phyloP scores from a whole-genome alignment of 2,888 invertebrate genomes.

The Drosophila emarginata region DNA sequence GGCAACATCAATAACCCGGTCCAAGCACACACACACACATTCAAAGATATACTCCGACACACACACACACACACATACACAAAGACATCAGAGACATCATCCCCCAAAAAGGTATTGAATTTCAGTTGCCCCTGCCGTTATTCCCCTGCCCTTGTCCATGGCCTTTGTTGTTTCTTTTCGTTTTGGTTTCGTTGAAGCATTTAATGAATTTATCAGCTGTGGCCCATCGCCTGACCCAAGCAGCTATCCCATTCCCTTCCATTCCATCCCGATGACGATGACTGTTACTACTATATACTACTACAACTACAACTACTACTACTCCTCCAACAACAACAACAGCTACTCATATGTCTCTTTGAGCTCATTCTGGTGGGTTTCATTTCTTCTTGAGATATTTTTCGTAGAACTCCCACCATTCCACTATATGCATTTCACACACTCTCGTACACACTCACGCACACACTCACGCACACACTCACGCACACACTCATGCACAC shows the following conservation, averaged over 20 bases:
- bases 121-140: conserved; percentile 41
- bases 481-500: background rate
- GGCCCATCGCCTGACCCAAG: conserved; percentile 50
- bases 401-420: conserved; percentile 15
- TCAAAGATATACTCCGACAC: no score
- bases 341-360: conserved; percentile 9
- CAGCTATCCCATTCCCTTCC: background rate
- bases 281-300: background rate
- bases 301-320: background rate
- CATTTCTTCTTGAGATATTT: conserved; percentile 15
- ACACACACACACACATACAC: background rate
- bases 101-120: conserved; percentile 60
- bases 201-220: conserved; percentile 76
- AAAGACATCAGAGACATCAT: conserved; percentile 32
- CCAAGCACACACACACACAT: conserved; percentile 37
- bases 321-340: background rate
- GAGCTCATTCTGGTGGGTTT: conserved; percentile 4
- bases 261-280: background rate
- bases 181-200: conserved; percentile 44
- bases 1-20: conserved; percentile 42
- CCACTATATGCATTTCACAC: background rate
- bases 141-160: background rate
- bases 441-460: background rate
- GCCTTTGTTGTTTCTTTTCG: conserved; percentile 17
- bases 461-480: background rate